Evolutionary conservation across 2,888 invertebrate genomes (phyloP).

Genomic region (Rhingia campestris): DNA sequence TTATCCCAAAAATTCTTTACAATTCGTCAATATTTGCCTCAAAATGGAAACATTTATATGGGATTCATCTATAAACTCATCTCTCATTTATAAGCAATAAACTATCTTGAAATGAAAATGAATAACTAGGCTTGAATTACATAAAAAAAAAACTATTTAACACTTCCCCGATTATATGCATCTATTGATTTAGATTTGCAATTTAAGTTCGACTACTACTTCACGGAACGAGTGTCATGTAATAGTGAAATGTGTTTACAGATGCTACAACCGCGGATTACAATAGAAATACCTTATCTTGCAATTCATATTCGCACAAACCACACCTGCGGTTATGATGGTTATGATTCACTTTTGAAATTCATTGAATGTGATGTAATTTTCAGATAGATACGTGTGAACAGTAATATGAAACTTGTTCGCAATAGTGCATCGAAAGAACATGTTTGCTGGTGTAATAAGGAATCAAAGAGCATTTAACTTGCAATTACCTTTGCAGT

Average conservation of each 20-base stretch:
- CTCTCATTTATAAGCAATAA: too few species aligned
- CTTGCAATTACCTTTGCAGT: too few species aligned
- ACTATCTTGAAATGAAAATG: too few species aligned
- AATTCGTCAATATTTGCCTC: too few species aligned
- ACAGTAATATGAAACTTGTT: not conserved
- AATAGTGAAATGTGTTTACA: constrained; percentile 10
- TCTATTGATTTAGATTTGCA: constrained; percentile 11
- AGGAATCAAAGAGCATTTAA: too few species aligned
- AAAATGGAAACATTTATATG: too few species aligned
- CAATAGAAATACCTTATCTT: not conserved
- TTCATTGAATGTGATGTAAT: constrained; percentile 22
- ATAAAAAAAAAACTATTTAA: not conserved
- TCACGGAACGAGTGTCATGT: constrained; percentile 2
- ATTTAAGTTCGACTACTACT: constrained; percentile 4
- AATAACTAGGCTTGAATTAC: not conserved
- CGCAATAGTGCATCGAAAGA: not conserved
- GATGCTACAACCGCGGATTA: not conserved
- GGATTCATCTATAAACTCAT: too few species aligned
- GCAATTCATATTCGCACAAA: constrained; percentile 20
- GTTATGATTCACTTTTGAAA: constrained; percentile 11
- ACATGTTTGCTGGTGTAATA: not conserved
- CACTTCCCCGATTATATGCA: not conserved
- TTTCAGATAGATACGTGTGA: not conserved
- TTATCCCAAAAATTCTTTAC: too few species aligned
- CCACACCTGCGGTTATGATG: constrained; percentile 35